Percentiles rank a stretch among this genome's conserved stretches.
phyloP scores from a whole-genome alignment of 2,888 invertebrate genomes.

The Cancer borealis region DNA sequence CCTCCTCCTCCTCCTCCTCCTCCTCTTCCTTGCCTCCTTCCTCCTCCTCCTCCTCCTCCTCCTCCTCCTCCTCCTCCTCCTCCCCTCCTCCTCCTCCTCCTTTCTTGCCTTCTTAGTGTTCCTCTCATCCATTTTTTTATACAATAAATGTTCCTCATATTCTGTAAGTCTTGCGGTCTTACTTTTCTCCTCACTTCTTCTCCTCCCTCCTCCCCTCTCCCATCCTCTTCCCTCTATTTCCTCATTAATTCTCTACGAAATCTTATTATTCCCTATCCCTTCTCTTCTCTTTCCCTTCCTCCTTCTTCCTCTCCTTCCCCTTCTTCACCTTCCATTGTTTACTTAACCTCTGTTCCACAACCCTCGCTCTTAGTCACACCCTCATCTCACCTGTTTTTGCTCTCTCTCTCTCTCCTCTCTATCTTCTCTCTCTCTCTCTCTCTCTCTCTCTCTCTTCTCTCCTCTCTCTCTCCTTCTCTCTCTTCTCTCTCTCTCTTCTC shows the following conservation, averaged over 20 bases:
- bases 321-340: not conserved
- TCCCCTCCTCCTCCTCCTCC: too few species aligned
- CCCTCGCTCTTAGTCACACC: not conserved
- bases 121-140: too few species aligned
- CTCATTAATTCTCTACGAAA: not conserved
- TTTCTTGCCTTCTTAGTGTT: too few species aligned
- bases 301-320: not conserved
- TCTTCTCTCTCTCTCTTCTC: not conserved
- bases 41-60: not conserved
- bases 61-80: too few species aligned
- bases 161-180: too few species aligned
- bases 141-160: too few species aligned
- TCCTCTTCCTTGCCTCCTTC: not conserved
- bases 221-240: not conserved
- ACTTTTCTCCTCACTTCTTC: too few species aligned
- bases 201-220: too few species aligned
- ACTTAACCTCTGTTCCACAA: not conserved
- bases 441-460: not conserved
- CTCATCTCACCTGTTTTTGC: not conserved
- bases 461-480: not conserved
- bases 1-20: not conserved
- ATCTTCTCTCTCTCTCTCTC: constrained; percentile 40
- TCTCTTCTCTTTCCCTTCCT: not conserved
- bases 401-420: constrained; percentile 12
- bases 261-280: not conserved